These are phyloP conservation scores for Pipistrellus nathusii DNA, from an alignment of 2,797 vertebrate species.

Conservation along the genomic window DNA sequence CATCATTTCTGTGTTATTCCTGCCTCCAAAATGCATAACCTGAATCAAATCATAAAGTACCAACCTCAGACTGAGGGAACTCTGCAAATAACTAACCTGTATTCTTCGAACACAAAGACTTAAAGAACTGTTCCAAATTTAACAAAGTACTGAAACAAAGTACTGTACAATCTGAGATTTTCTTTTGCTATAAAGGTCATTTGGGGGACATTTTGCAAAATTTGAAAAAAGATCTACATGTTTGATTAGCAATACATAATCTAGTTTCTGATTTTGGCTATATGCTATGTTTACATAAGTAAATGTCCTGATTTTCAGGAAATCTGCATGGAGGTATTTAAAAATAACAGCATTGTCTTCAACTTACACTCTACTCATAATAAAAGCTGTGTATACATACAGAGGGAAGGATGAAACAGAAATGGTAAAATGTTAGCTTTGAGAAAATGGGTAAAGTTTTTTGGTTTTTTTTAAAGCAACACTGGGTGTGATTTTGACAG, in stretches of 20 bases:
- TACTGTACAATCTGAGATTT: not conserved
- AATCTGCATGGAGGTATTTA: not conserved
- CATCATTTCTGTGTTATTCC: conserved; percentile 5
- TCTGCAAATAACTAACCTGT: conserved; percentile 23
- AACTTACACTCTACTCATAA: not conserved
- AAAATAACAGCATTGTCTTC: not conserved
- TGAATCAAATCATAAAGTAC: conserved; percentile 34
- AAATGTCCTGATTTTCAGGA: not conserved
- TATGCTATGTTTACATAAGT: not conserved
- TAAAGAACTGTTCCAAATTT: not conserved
- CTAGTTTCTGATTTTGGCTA: conserved; percentile 19
- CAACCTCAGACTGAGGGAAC: not conserved
- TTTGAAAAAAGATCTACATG: not conserved
- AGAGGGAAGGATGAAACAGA: not conserved
- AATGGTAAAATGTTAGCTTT: conserved; percentile 8
- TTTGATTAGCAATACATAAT: conserved; percentile 4
- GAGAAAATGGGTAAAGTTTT: conserved; percentile 25
- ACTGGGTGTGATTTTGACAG: conserved; percentile 12
- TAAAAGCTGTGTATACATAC: not conserved
- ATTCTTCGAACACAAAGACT: conserved; percentile 20
- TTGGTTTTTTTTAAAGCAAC: not conserved
- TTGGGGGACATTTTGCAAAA: conserved; percentile 12
- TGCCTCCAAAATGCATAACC: not conserved
- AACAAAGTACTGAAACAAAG: not conserved
- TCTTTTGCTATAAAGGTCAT: conserved; percentile 4